Percentiles rank a stretch among this genome's conserved stretches.
Evolutionary conservation across 2,888 invertebrate species (phyloP).

Genomic region (Sisyra terminalis): DNA sequence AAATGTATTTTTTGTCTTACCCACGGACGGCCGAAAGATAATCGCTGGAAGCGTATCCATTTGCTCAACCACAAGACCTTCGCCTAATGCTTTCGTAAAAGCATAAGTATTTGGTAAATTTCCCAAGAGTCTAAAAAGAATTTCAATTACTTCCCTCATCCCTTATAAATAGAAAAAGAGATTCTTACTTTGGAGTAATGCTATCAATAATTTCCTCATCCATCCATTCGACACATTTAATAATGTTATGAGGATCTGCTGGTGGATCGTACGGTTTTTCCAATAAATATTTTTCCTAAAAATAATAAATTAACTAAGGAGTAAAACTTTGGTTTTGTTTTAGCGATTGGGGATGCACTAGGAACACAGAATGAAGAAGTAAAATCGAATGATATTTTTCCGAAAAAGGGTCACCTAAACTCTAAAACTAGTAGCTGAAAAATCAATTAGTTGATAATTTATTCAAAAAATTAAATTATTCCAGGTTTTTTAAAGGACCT

Average conservation of each 20-base stretch:
- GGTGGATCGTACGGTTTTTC: constrained; percentile 80
- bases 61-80: constrained; percentile 64
- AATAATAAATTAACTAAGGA: neutral
- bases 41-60: constrained; percentile 60
- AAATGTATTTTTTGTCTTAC: constrained; percentile 27
- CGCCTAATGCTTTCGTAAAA: constrained; percentile 83
- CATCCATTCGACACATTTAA: constrained; percentile 65
- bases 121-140: constrained; percentile 39
- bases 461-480: no score
- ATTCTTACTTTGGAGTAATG: constrained; percentile 39
- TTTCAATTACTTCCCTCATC: constrained; percentile 2
- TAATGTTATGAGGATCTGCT: constrained; percentile 55
- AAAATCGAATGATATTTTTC: no score
- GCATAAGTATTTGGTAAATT: constrained; percentile 84
- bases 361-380: no score
- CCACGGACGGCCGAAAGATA: constrained; percentile 75
- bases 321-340: neutral
- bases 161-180: neutral
- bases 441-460: no score
- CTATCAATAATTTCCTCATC: constrained; percentile 48
- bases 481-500: no score
- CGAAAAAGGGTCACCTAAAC: no score
- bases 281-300: constrained; percentile 47
- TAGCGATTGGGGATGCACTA: no score
- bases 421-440: no score